Conservation (phyloP, 2,113 vertebrate species). For the Microtus ochrogaster region DNA sequence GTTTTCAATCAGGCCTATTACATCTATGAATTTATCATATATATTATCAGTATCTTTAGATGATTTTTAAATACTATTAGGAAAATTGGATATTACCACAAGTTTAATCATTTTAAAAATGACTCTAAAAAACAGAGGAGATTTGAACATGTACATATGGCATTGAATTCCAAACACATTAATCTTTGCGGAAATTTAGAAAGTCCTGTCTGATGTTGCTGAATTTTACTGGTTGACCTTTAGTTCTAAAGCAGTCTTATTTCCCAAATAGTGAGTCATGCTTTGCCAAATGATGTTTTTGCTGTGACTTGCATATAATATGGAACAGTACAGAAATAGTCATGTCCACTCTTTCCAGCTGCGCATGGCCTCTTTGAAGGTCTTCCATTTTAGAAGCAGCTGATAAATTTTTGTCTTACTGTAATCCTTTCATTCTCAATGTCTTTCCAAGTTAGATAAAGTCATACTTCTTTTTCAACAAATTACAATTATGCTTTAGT, state of each 20-base stretch:
- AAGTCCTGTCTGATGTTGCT: not conserved
- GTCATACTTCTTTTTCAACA: not conserved
- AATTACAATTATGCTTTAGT: slow-evolving; percentile 45
- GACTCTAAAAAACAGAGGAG: not conserved
- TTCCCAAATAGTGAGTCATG: not conserved
- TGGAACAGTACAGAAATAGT: not conserved
- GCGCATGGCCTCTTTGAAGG: not conserved
- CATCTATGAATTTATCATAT: slow-evolving; percentile 26
- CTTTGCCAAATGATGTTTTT: slow-evolving; percentile 18
- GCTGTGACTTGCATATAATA: not conserved
- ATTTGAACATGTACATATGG: not conserved
- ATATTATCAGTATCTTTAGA: not conserved
- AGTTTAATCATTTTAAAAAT: not conserved
- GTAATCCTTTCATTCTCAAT: slow-evolving; percentile 14
- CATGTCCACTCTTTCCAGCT: not conserved
- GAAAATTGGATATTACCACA: not conserved
- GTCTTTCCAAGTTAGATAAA: slow-evolving; percentile 37
- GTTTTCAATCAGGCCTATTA: not conserved
- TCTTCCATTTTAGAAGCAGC: not conserved
- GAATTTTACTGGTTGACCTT: not conserved
- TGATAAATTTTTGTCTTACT: slow-evolving; percentile 31
- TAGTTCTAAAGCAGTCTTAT: not conserved
- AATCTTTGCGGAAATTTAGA: not conserved
- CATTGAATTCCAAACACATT: slow-evolving; percentile 32
- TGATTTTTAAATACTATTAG: not conserved